These are phyloP conservation scores for Ormyrus pomaceus DNA, from an alignment of 2,888 invertebrate species.

Conservation along the genomic window DNA sequence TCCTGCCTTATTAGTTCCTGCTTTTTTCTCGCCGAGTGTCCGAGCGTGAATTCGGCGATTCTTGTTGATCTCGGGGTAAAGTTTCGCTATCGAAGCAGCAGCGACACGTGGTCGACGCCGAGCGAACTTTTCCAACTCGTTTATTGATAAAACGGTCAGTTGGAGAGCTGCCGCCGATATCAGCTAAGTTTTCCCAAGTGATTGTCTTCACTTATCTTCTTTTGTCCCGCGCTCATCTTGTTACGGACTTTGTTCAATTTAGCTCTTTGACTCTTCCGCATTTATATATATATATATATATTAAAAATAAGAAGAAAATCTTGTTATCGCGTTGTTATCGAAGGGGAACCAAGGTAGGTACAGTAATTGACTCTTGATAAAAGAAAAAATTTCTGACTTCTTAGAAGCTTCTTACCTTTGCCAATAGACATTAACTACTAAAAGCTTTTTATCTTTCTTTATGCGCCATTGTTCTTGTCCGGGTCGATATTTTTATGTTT, in stretches of 20 bases:
- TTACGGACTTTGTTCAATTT: conserved; percentile 1
- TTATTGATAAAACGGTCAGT: conserved; percentile 26
- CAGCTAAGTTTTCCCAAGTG: conserved; percentile 33
- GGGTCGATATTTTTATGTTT: conserved; percentile 19
- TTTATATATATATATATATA: background rate
- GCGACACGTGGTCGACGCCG: conserved; percentile 4
- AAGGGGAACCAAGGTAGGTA: too few species aligned
- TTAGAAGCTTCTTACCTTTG: background rate
- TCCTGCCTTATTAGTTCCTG: background rate
- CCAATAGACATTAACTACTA: conserved; percentile 40
- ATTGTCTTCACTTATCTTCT: conserved; percentile 22
- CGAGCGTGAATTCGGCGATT: background rate
- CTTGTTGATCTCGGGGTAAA: conserved; percentile 13
- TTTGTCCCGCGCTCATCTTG: conserved; percentile 2
- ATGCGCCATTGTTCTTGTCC: conserved; percentile 30
- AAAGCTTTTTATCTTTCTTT: conserved; percentile 41
- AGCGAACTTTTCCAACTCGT: conserved; percentile 23
- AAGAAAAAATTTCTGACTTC: background rate
- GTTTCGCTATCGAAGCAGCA: conserved; percentile 32
- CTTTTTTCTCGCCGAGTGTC: background rate
- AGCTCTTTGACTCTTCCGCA: background rate
- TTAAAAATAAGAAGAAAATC: too few species aligned
- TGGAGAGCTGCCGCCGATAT: conserved; percentile 13
- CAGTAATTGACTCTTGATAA: too few species aligned
- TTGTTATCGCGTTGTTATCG: too few species aligned